Conservation (phyloP, 2,888 invertebrate genomes). For the Cosmorhoe ocellata region DNA sequence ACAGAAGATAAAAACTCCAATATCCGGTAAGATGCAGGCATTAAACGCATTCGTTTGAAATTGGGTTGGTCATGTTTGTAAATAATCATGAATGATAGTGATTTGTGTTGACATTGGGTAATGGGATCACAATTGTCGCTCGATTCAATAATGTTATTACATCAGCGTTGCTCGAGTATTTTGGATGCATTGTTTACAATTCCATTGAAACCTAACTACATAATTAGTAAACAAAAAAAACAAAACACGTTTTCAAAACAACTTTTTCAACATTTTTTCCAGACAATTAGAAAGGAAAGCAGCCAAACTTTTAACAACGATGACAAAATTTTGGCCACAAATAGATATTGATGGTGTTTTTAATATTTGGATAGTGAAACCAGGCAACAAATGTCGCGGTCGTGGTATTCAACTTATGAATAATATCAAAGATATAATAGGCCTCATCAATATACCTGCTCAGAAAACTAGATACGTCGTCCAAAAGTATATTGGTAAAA, state of each 20-base stretch:
- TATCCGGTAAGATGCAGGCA: slow-evolving; percentile 66
- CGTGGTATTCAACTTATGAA: slow-evolving; percentile 94
- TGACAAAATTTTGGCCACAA: slow-evolving; percentile 90
- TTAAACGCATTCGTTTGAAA: neutral
- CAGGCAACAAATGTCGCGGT: slow-evolving; percentile 96
- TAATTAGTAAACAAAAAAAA: slow-evolving; percentile 17
- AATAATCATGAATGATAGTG: slow-evolving; percentile 28
- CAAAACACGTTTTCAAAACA: slow-evolving; percentile 8
- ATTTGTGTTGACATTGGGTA: slow-evolving; percentile 2
- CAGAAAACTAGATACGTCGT: slow-evolving; percentile 93
- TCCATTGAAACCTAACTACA: neutral
- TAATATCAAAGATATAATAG: slow-evolving; percentile 91
- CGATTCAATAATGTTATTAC: slow-evolving; percentile 29
- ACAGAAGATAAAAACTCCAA: slow-evolving; percentile 62
- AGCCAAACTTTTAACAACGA: slow-evolving; percentile 84
- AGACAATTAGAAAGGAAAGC: slow-evolving; percentile 79
- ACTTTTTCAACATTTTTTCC: slow-evolving; percentile 25
- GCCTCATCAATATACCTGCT: slow-evolving; percentile 85
- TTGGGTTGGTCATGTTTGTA: slow-evolving; percentile 24
- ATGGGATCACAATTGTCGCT: slow-evolving; percentile 35
- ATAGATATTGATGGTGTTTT: slow-evolving; percentile 91
- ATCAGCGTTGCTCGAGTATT: slow-evolving; percentile 24
- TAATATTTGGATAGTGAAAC: slow-evolving; percentile 97
- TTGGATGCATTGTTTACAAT: slow-evolving; percentile 28
- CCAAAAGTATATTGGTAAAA: slow-evolving; percentile 96